Percentiles rank a stretch among this genome's conserved stretches.
phyloP scores from a whole-genome alignment of 2,113 vertebrate species.

The Meleagris gallopavo region DNA sequence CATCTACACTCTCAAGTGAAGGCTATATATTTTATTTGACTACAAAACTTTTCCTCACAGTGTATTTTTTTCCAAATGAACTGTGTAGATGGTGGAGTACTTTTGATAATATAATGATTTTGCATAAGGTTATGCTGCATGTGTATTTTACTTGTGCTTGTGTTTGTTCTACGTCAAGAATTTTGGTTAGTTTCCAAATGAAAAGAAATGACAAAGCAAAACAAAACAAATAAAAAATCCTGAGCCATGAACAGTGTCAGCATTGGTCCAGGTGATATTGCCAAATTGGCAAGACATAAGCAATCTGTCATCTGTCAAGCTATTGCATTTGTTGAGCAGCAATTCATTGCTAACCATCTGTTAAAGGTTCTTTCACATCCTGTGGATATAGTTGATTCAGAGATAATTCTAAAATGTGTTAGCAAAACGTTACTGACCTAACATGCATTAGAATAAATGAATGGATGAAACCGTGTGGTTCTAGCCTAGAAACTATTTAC shows the following conservation, averaged over 20 bases:
- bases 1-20: background rate
- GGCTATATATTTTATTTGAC: background rate
- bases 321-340: background rate
- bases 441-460: background rate
- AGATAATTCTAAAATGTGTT: background rate
- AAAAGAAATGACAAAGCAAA: background rate
- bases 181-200: conserved; percentile 37
- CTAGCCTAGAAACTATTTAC: background rate
- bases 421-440: conserved; percentile 13
- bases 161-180: conserved; percentile 40
- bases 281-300: conserved; percentile 23
- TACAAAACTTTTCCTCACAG: background rate
- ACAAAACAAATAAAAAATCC: conserved; percentile 1
- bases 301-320: conserved; percentile 29
- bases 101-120: background rate
- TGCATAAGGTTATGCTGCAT: background rate
- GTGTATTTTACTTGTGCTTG: background rate
- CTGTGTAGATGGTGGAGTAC: background rate
- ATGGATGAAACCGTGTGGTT: background rate
- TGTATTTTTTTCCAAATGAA: background rate
- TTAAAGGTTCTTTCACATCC: conserved; percentile 9
- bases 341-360: conserved; percentile 34
- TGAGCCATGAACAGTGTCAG: conserved; percentile 24
- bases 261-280: background rate
- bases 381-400: background rate